Evolutionary conservation across 2,797 vertebrate genomes (phyloP), one percentile per base, ranked within the genome.

Genomic region (Tadarida brasiliensis): DNA sequence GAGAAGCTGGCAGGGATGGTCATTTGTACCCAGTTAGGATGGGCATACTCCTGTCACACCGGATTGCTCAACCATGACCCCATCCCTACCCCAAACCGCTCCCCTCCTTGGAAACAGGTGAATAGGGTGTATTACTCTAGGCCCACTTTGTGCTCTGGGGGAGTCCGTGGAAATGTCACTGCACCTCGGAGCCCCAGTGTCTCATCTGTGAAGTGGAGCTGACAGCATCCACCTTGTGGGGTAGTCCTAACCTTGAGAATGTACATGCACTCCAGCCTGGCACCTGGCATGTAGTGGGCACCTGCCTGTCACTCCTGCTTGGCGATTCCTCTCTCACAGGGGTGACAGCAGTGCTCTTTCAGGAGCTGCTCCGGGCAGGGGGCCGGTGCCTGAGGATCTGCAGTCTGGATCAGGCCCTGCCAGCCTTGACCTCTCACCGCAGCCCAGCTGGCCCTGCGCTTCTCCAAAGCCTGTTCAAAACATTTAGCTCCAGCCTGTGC

Each of bases 161-260:
- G 12, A 10, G 33, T 77, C 19, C 22, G 20, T 35, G 33, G 51
- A 30, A 30, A 83, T 26, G 9, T 83, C 47, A 63, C 47, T 85
- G 74, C 47, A 26, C 16, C 24, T 49, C 33, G 76, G 61, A 96
- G 20, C 33, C 26, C 2, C 20, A 3, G 5, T 22, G 39, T 78
- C 11, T 82, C 61, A 68, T 30, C 80, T 91, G 68, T 51, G 67
- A 63, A 91, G 30, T 57, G 56, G 65, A 26, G 63, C n/a, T 39
- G 59, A 70, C 1, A 26, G 47, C n/a, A 10, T 4, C 15, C 20
- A n/a, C 12, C 26, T 49, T 4, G 2, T 12, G 4, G n/a, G 7
- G 15, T n/a, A 11, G 9, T 39, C 49, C 2, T 61, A 15, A 67
- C 12, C 39, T 56, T 77, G 67, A 82, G 35, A 49, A 61, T 33